These are phyloP conservation scores for Seladonia tumulorum DNA, from an alignment of 2,888 invertebrate genomes.

Conservation along the genomic window DNA sequence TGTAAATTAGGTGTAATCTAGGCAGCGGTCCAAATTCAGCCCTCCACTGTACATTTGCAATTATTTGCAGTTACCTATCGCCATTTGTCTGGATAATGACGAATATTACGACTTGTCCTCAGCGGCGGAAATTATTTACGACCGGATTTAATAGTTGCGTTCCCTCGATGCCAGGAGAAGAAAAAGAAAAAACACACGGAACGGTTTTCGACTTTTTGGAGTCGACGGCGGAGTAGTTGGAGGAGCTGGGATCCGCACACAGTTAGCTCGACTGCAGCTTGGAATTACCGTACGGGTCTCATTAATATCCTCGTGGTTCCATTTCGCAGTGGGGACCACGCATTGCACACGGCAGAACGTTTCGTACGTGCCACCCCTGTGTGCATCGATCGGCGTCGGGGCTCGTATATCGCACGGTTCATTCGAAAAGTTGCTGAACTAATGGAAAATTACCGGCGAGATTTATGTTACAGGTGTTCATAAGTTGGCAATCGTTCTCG, in stretches of 20 bases:
- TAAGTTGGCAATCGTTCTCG: no score
- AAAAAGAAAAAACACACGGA: background rate
- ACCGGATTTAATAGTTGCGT: background rate
- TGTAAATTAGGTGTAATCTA: no score
- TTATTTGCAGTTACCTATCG: background rate
- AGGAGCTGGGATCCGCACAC: background rate
- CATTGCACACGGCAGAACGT: constrained; percentile 4
- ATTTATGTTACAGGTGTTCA: no score
- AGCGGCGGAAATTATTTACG: background rate
- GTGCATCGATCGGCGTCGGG: background rate
- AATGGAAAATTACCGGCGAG: no score
- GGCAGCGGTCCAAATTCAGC: background rate
- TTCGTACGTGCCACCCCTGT: background rate
- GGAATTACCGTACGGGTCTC: constrained; percentile 42
- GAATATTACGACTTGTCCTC: background rate
- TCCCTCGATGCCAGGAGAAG: background rate
- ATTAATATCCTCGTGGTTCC: constrained; percentile 31
- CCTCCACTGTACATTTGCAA: background rate
- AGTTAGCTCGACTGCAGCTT: background rate
- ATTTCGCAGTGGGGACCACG: constrained; percentile 16
- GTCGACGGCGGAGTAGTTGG: background rate
- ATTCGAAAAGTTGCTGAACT: no score
- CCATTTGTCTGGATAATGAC: background rate
- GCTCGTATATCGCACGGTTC: no score
- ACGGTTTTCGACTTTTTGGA: background rate